Base-by-base conservation (phyloP, 2,113 vertebrate species). In the Onychostruthus taczanowskii region DNA sequence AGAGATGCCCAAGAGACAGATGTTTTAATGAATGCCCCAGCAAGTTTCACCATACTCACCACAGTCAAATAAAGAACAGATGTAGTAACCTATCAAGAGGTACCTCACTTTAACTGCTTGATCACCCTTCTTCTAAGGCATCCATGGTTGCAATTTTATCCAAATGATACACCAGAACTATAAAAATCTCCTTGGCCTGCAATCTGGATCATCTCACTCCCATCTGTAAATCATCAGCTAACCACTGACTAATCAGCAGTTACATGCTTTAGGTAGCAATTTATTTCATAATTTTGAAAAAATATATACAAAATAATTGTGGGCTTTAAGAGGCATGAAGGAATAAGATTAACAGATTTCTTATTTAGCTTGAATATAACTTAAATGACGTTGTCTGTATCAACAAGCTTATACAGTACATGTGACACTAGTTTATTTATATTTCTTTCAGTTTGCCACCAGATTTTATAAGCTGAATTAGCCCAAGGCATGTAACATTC, bases 211-310 rank as follows among this genome's bases (percentile, higher is more conserved):
- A 93, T 86, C 91, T 87, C 13, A 1, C 44, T 87, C 64, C 86
- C 96, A 96, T 92, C 92, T 96, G 87, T 80, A 94, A 95, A 94
- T 85, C 87, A 94, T 95, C 89, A 91, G 33, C 84, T 94, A 95
- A 93, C 93, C 96, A 94, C 91, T 69, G 66, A 89, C 87, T 87
- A 96, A 81, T 93, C 93, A 95, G 84, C 94, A 94, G 83, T 88
- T 92, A 87, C 61, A 77, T 69, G 89, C 74, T 94, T 95, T 94
- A 91, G 69, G 87, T 95, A 95, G 83, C 56, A 96, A 93, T 93
- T 95, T 95, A 75, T 95, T 94, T 83, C 43, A 81, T 62, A 83
- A 74, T 75, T 69, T 10, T 16, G 26, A 84, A 49, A 61, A 95
- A 33, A 82, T 31, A 91, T 68, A 73, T 49, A 86, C 37, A 69